Evolutionary conservation across 1,140 invertebrate genomes (phyloP), one percentile per base, ranked within the genome.

Genomic region (Drosophila guanche): DNA sequence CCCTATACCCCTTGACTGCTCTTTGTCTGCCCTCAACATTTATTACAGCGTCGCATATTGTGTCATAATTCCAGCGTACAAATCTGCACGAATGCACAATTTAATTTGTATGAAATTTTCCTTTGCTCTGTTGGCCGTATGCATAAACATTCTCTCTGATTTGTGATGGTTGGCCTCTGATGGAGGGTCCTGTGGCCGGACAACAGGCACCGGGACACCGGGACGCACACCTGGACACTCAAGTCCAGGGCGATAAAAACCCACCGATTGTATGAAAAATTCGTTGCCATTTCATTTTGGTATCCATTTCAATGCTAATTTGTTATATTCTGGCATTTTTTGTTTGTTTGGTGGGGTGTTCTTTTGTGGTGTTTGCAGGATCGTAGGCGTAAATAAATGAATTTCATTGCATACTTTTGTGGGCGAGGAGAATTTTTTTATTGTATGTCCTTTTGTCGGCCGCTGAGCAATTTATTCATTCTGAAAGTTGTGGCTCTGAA

Each of bases 71-170:
- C 37, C 61, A 68, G 51, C 72, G 55, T 68, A 57, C 55, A 62
- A 58, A 69, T 69, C 52, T 69, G 73, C 71, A 76, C 62, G 73
- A 67, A 75, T 76, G 73, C 61, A 66, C 69, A 75, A 66, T 73
- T 75, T 74, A 74, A 74, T 75, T 74, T 74, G 74, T 55, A 66
- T 75, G 54, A 75, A 75, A 74, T 74, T 74, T 50, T 37, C 53
- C 37, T 6, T 22, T 52, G 5, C 29, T 54, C 33, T 22, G 29
- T 5, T 37, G 29, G 58, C 52, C 51, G 48, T 59, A 65, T 59
- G 54, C 41, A 66, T 65, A 74, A 69, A 69, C 54, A 53, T 52
- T 43, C 25, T 23, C 59, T 37, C 60, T 74, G 69, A 74, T 74
- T 75, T 75, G 60, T 56, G 69, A 58, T 75, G 66, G 46, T 73